These are phyloP conservation scores for Biston stratarius DNA, from an alignment of 2,888 invertebrate genomes.

Conservation along the genomic window DNA sequence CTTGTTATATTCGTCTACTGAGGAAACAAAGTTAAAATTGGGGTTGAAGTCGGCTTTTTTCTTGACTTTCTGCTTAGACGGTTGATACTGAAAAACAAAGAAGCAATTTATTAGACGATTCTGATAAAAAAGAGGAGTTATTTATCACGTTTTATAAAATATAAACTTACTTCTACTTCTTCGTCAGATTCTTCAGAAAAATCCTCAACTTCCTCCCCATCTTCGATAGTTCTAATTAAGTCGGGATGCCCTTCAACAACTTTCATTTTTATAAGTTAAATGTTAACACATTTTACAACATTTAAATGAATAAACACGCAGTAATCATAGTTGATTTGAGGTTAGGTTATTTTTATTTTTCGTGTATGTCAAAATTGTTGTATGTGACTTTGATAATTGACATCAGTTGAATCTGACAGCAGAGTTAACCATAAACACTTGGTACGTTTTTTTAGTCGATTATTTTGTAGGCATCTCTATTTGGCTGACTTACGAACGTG, in stretches of 20 bases:
- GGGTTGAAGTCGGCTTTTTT: constrained; percentile 91
- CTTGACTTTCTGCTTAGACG: constrained; percentile 91
- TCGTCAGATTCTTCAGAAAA: constrained; percentile 93
- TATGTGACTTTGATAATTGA: not conserved
- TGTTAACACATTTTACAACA: constrained; percentile 2
- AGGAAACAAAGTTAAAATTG: constrained; percentile 93
- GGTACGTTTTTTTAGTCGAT: not conserved
- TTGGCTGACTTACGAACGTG: not conserved
- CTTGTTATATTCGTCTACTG: constrained; percentile 92
- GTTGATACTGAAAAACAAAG: constrained; percentile 90
- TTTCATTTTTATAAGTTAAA: constrained; percentile 50
- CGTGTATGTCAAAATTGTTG: not conserved
- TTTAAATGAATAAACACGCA: constrained; percentile 9
- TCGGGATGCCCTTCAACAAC: constrained; percentile 78
- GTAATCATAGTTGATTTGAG: constrained; percentile 38
- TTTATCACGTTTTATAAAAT: not conserved
- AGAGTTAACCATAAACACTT: not conserved
- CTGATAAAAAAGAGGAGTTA: not conserved
- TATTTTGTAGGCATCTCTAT: too few species aligned
- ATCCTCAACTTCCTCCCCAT: constrained; percentile 93
- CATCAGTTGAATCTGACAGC: not conserved
- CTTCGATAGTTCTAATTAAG: constrained; percentile 93
- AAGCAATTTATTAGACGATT: not conserved
- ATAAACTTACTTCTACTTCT: constrained; percentile 89
- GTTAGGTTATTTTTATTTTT: constrained; percentile 47